Evolutionary conservation across 2,888 invertebrate species (phyloP).

Genomic region (Tubiluchus corallicola): DNA sequence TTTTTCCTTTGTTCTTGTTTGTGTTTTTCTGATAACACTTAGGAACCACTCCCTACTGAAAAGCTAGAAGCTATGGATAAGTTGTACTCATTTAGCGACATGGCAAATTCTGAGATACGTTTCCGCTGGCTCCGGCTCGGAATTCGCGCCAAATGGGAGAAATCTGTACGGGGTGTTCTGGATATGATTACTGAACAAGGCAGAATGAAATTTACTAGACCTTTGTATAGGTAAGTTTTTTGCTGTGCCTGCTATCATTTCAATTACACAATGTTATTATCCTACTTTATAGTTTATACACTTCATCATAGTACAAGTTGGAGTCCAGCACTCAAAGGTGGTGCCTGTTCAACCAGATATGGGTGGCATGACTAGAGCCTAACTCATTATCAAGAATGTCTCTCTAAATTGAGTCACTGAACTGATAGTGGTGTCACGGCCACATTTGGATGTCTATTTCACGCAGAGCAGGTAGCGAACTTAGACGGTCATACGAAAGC

Average conservation of each 20-base stretch:
- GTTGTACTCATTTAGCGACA: slow-evolving; percentile 42
- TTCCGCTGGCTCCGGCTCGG: slow-evolving; percentile 52
- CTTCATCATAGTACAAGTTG: too few relatives aligned
- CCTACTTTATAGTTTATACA: neutral
- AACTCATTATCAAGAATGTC: too few relatives aligned
- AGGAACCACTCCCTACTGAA: slow-evolving; percentile 34
- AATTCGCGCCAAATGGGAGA: slow-evolving; percentile 48
- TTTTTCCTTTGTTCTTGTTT: slow-evolving; percentile 11
- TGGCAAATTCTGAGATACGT: slow-evolving; percentile 57
- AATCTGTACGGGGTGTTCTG: slow-evolving; percentile 45
- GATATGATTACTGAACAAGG: slow-evolving; percentile 64
- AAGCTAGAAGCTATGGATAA: slow-evolving; percentile 42
- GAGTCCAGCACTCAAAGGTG: too few relatives aligned
- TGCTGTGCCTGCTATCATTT: neutral
- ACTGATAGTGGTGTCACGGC: too few relatives aligned
- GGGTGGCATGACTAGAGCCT: too few relatives aligned
- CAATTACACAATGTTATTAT: slow-evolving; percentile 5
- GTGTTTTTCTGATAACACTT: too few relatives aligned
- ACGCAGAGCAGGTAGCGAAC: too few relatives aligned
- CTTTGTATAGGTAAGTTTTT: slow-evolving; percentile 48
- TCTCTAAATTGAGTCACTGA: too few relatives aligned
- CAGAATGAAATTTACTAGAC: slow-evolving; percentile 75
- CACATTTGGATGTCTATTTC: too few relatives aligned
- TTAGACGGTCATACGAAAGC: too few relatives aligned
- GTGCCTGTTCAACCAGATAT: too few relatives aligned